Base-by-base conservation (phyloP, 2,113 vertebrate genomes). In the Poeciliopsis turrubarensis region DNA sequence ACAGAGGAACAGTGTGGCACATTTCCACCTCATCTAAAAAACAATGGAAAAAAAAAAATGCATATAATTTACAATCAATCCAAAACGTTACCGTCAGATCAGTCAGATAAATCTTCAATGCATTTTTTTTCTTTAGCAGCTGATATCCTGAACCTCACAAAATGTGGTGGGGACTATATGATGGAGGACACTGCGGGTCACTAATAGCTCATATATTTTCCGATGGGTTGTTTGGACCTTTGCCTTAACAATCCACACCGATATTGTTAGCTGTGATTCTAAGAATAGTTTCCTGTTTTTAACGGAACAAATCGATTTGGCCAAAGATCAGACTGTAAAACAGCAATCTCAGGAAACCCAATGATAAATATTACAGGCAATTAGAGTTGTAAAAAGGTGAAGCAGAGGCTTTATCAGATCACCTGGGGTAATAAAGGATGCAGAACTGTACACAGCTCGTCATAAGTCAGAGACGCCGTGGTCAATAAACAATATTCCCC, bases 361-460 rank as follows among this genome's bases (percentile, higher is more conserved):
- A 39, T 13, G 25, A 26, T 39, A 17, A 27, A 70, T 26, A 68
- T 68, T 47, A 22, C 39, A 47, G 27, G 31, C 51, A 62, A 63
- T 30, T 30, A 72, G 5, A 32, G 17, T 72, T 25, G 51, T 57
- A 57, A 72, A 44, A 72, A 72, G 39, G 60, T 19, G 27, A 37
- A 63, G 37, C 34, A 63, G 4, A 13, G 34, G 11, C 10, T 72
- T 62, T 14, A 71, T 12, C 14, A 27, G 25, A 41, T n/a, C n/a
- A 57, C 7, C 22, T n/a, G 19, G 51, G 51, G 22, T 44, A 26
- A 68, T 22, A 68, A 69, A 31, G 25, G 22, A 54, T 54, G n/a
- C 15, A 69, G 10, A 37, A 65, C 22, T 25, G 31, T 3, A 31
- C 22, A 25, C 22, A 11, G 32, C 19, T 41, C 39, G 19, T 10